Base-by-base conservation (phyloP, 2,113 vertebrate genomes). In the Micronycteris hirsuta region DNA sequence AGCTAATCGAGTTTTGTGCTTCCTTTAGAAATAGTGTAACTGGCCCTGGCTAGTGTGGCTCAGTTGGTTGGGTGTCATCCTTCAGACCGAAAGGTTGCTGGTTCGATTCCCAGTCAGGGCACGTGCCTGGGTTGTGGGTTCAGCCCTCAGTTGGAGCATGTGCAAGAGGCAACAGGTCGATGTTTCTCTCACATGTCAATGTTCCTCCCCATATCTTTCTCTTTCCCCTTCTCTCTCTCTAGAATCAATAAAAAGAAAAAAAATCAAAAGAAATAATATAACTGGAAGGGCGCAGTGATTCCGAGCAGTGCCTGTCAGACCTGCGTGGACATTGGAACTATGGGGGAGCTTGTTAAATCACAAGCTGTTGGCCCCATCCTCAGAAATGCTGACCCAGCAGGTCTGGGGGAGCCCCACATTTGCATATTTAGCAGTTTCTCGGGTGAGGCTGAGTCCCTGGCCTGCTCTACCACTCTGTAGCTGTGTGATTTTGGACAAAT, bases 251-350 rank as follows among this genome's bases (percentile, higher is more conserved):
- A 63, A 63, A 63, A 26, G 28, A 31, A 63, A 63, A 9, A 14
- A 63, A 31, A 63, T 63, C 12, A 63, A 63, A 63, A 85, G 63
- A 74, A 58, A 56, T 0, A 28, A 7, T 33, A 10, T 31, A 12
- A 19, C 5, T 5, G 0, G 20, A 8, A 3, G 12, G 31, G 28
- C 4, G 2, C 45, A n/a, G 41, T 65, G 43, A 4, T n/a, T 43
- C 8, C 56, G 36, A 61, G 26, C 4, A 22, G 3, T 0, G n/a
- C 3, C 7, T 56, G 43, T 67, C 41, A 22, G 12, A 2, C 19
- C 33, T 2, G 33, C 15, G 36, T 3, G 14, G n/a, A 8, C 1
- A 0, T 22, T 10, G 16, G 11, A 19, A 4, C 71, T 28, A 1
- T 28, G 47, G 7, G 19, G 43, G 73, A 14, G 9, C n/a, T 67